Conservation (phyloP, 37 sponge, comb jelly and placozoan species). For the Ianthella basta region DNA sequence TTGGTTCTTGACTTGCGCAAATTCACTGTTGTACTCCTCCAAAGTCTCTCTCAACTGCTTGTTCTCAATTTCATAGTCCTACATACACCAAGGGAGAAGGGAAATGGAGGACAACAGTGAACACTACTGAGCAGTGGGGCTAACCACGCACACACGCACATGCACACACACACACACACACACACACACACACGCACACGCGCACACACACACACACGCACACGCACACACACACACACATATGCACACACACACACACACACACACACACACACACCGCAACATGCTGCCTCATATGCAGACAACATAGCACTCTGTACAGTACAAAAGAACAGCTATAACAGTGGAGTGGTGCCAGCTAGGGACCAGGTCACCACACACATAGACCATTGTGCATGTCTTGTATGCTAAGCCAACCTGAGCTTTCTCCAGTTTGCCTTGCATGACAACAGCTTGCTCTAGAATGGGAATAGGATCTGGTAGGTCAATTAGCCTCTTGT, state of each 20-base stretch:
- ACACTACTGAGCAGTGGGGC: background rate
- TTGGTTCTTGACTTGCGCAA: constrained; percentile 91
- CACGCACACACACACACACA: constrained; percentile 21
- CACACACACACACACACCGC: background rate
- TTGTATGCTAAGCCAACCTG: too few species aligned
- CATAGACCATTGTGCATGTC: too few species aligned
- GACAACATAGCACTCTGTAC: too few species aligned
- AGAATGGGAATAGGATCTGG: constrained; percentile 87
- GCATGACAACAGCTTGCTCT: constrained; percentile 73
- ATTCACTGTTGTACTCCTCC: constrained; percentile 91
- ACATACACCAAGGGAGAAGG: background rate
- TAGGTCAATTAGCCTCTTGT: constrained; percentile 82
- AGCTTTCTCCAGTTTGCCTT: constrained; percentile 65
- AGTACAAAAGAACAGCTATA: too few species aligned
- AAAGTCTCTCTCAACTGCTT: constrained; percentile 89
- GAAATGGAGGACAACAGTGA: background rate
- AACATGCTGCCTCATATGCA: too few species aligned
- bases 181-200: constrained; percentile 1
- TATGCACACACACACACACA: too few species aligned
- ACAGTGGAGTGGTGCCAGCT: too few species aligned
- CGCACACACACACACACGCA: background rate
- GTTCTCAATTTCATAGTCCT: constrained; percentile 89
- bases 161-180: background rate
- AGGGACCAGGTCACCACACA: too few species aligned
- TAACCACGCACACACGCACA: constrained; percentile 6